Evolutionary conservation across 2,797 vertebrate species (phyloP).

Genomic region (Schizopygopsis malacanthus): DNA sequence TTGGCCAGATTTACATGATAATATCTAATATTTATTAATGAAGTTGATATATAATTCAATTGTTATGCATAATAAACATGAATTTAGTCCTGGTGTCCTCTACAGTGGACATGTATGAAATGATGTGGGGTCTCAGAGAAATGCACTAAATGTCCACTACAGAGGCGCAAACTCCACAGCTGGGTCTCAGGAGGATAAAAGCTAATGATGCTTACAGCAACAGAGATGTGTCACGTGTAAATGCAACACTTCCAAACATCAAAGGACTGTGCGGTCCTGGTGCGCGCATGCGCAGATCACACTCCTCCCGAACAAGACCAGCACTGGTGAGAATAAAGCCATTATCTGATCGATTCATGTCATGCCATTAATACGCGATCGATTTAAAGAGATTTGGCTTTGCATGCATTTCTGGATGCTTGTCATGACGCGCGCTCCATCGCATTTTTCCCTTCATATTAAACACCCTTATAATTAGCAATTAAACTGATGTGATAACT

Average conservation of each 20-base stretch:
- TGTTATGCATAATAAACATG: too few species aligned
- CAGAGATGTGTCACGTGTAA: not conserved
- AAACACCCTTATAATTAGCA: conserved; percentile 38
- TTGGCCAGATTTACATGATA: too few species aligned
- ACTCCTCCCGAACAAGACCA: conserved; percentile 79
- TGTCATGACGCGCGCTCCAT: not conserved
- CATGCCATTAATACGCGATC: conserved; percentile 1
- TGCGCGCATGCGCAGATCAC: conserved; percentile 77
- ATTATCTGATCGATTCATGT: conserved; percentile 42
- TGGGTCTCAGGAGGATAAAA: too few species aligned
- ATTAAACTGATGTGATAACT: not conserved
- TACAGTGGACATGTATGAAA: too few species aligned
- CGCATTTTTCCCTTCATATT: not conserved
- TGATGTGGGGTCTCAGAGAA: too few species aligned
- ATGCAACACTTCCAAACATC: conserved; percentile 7
- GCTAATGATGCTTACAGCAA: not conserved
- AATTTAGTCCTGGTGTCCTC: too few species aligned
- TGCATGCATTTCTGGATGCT: not conserved
- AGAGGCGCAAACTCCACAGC: too few species aligned
- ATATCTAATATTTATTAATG: too few species aligned
- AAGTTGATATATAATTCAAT: too few species aligned
- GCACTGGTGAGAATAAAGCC: conserved; percentile 82
- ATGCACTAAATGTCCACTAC: too few species aligned
- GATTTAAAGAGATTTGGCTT: not conserved
- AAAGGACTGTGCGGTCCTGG: not conserved